Evolutionary conservation across 2,797 vertebrate genomes (phyloP).

Genomic region (Coracias cyanogaster): DNA sequence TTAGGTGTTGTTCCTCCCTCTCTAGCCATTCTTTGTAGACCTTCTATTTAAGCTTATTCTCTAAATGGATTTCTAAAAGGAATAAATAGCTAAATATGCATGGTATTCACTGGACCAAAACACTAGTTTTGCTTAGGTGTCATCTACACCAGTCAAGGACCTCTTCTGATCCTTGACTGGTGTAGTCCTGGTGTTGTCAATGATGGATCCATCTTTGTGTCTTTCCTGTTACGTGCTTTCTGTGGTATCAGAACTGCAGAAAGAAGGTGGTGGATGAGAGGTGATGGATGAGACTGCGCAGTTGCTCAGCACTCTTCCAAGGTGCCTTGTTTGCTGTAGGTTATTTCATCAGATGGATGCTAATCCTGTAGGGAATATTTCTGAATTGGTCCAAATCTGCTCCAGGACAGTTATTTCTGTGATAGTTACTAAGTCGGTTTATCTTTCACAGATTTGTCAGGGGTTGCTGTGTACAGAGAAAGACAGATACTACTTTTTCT

Average conservation of each 20-base stretch:
- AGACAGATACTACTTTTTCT: not conserved
- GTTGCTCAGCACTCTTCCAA: constrained; percentile 8
- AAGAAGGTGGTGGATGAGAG: not conserved
- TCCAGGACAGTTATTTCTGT: constrained; percentile 65
- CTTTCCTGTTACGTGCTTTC: not conserved
- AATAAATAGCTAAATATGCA: not conserved
- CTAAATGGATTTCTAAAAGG: not conserved
- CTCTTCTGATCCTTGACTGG: not conserved
- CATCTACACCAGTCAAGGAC: not conserved
- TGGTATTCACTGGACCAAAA: not conserved
- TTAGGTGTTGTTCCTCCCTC: not conserved
- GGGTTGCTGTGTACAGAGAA: not conserved
- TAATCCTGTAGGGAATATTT: constrained; percentile 14
- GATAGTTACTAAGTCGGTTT: not conserved
- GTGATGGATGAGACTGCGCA: not conserved
- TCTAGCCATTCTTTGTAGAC: not conserved
- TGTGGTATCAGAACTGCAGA: not conserved
- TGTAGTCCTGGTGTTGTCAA: not conserved
- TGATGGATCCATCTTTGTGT: not conserved
- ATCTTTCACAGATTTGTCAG: not conserved
- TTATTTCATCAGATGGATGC: constrained; percentile 36
- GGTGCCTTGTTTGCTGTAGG: constrained; percentile 33
- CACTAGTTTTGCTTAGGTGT: not conserved
- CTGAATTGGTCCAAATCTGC: constrained; percentile 63
- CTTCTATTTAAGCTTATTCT: not conserved